A percentile compares a stretch with the other conserved stretches of the same genome.
These are phyloP conservation scores for Scaptomyza caliginosa DNA, from an alignment of 2,888 invertebrate species.

Conservation along the genomic window DNA sequence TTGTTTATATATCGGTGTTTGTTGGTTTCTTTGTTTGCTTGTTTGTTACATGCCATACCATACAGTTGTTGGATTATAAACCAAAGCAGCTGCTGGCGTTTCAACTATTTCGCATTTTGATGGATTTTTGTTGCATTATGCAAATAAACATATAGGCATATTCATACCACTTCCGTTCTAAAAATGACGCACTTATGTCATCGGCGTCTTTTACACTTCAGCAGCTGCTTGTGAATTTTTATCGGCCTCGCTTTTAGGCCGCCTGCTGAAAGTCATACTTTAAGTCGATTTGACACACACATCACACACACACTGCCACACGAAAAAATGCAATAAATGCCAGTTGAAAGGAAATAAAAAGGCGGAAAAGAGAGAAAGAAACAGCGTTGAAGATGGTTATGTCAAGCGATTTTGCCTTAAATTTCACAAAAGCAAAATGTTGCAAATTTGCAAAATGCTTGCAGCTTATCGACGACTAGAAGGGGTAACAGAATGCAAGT, in stretches of 20 bases:
- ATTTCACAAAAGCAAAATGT: conserved; percentile 58
- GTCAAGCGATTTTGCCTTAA: conserved; percentile 65
- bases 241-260: conserved; percentile 10
- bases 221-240: conserved; percentile 52
- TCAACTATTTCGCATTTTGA: conserved; percentile 41
- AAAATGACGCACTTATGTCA: conserved; percentile 1
- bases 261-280: neutral
- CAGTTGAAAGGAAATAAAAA: conserved; percentile 39
- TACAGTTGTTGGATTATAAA: conserved; percentile 34
- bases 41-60: conserved; percentile 18
- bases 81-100: conserved; percentile 35
- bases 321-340: conserved; percentile 73
- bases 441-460: conserved; percentile 55
- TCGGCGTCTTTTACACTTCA: conserved; percentile 31
- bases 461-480: conserved; percentile 10
- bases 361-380: neutral
- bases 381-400: conserved; percentile 29
- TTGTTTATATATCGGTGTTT: conserved; percentile 18
- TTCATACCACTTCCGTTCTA: conserved; percentile 2
- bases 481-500: neutral
- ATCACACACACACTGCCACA: conserved; percentile 29
- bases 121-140: conserved; percentile 25
- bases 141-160: conserved; percentile 13
- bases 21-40: conserved; percentile 30
- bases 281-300: conserved; percentile 46